Evolutionary conservation across 2,888 invertebrate genomes (phyloP).

Genomic region (Meiosimyza platycephala): DNA sequence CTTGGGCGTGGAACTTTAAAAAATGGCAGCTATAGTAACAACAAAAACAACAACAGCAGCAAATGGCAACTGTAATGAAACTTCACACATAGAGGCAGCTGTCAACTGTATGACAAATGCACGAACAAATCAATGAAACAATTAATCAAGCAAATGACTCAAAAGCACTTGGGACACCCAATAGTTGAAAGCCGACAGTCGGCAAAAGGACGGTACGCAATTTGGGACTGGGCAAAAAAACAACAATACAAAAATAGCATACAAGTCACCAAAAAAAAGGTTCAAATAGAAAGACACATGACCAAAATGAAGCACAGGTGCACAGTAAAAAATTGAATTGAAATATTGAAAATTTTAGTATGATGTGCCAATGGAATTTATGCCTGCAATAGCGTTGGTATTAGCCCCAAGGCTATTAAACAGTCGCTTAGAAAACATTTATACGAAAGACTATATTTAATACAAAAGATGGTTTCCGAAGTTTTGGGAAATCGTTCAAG

Average conservation of each 20-base stretch:
- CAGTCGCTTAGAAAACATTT: too few relatives aligned
- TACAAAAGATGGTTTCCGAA: too few relatives aligned
- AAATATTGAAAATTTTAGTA: background rate
- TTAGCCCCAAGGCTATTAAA: too few relatives aligned
- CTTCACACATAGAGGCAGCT: constrained; percentile 12
- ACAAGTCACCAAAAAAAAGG: background rate
- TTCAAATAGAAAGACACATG: background rate
- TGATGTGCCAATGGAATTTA: too few relatives aligned
- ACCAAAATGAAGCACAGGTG: background rate
- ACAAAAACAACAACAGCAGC: background rate
- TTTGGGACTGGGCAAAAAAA: background rate
- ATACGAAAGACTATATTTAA: too few relatives aligned
- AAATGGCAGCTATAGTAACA: background rate
- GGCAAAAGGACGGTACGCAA: background rate
- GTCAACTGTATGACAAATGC: constrained; percentile 34
- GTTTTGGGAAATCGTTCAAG: too few relatives aligned
- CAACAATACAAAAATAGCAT: constrained; percentile 10
- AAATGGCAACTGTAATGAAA: background rate
- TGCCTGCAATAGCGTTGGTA: too few relatives aligned
- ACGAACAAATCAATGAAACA: constrained; percentile 32
- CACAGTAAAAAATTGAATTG: background rate
- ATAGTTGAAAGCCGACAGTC: background rate
- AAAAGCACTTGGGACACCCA: constrained; percentile 24
- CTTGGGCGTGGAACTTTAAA: background rate
- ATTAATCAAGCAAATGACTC: constrained; percentile 38